Percentiles rank a stretch among this genome's conserved stretches.
Conservation (phyloP, 2,888 invertebrate genomes). For the Philhelius pedissequus region DNA sequence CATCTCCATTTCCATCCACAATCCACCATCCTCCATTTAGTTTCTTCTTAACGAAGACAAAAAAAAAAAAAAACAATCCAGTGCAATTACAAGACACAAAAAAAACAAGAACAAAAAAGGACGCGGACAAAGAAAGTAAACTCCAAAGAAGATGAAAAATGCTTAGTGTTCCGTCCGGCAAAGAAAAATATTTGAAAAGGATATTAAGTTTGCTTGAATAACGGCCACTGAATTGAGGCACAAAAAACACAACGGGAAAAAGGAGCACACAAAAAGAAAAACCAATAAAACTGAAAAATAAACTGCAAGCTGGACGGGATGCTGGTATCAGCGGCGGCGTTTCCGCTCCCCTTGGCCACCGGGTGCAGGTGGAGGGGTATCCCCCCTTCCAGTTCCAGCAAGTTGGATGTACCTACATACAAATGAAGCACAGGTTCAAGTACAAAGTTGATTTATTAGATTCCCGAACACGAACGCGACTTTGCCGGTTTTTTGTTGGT, state of each 20-base stretch:
- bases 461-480: constrained; percentile 60
- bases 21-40: neutral
- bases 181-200: constrained; percentile 66
- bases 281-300: constrained; percentile 31
- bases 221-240: constrained; percentile 50
- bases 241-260: neutral
- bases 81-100: constrained; percentile 38
- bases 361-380: neutral
- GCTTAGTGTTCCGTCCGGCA: constrained; percentile 36
- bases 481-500: constrained; percentile 19
- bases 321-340: constrained; percentile 20
- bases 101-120: constrained; percentile 4
- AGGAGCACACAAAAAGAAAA: constrained; percentile 4
- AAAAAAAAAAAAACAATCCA: constrained; percentile 25
- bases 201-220: constrained; percentile 67
- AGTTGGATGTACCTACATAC: constrained; percentile 27
- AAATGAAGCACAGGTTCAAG: constrained; percentile 66
- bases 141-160: constrained; percentile 21
- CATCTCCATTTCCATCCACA: neutral
- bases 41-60: constrained; percentile 35
- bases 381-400: neutral
- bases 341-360: neutral
- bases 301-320: constrained; percentile 50
- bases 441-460: constrained; percentile 67
- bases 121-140: constrained; percentile 15